Percentiles rank a stretch among this genome's conserved stretches.
These are phyloP conservation scores for Lutjanus erythropterus DNA, from an alignment of 2,113 vertebrate genomes.

Conservation along the genomic window DNA sequence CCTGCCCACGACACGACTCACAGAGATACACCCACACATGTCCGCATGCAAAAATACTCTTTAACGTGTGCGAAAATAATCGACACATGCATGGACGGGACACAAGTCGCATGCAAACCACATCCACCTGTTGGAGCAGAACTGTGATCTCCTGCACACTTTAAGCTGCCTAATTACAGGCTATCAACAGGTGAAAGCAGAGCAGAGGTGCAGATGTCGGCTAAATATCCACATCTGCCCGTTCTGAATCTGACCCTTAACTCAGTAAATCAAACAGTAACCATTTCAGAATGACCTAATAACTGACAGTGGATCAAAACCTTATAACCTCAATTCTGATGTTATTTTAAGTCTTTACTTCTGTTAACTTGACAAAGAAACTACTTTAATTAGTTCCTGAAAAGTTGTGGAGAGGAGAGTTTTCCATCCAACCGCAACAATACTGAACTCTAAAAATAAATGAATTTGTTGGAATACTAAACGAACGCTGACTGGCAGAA, in stretches of 20 bases:
- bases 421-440: neutral
- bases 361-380: neutral
- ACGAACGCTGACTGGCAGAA: neutral
- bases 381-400: neutral
- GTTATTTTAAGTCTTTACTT: neutral
- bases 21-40: slow-evolving; percentile 42
- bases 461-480: neutral
- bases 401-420: no score
- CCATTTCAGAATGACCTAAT: slow-evolving; percentile 31
- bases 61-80: slow-evolving; percentile 43
- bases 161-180: slow-evolving; percentile 63
- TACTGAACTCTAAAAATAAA: neutral
- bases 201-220: slow-evolving; percentile 49
- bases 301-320: slow-evolving; percentile 27
- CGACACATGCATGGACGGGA: slow-evolving; percentile 19
- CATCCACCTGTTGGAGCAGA: slow-evolving; percentile 65
- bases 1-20: slow-evolving; percentile 8
- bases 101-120: slow-evolving; percentile 37
- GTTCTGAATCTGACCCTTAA: slow-evolving; percentile 29
- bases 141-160: slow-evolving; percentile 63
- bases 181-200: slow-evolving; percentile 66
- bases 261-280: slow-evolving; percentile 49
- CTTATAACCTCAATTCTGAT: neutral
- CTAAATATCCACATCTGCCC: slow-evolving; percentile 43
- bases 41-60: slow-evolving; percentile 27